Evolutionary conservation across 2,888 invertebrate genomes (phyloP).

Genomic region (Hecatera dysodea): DNA sequence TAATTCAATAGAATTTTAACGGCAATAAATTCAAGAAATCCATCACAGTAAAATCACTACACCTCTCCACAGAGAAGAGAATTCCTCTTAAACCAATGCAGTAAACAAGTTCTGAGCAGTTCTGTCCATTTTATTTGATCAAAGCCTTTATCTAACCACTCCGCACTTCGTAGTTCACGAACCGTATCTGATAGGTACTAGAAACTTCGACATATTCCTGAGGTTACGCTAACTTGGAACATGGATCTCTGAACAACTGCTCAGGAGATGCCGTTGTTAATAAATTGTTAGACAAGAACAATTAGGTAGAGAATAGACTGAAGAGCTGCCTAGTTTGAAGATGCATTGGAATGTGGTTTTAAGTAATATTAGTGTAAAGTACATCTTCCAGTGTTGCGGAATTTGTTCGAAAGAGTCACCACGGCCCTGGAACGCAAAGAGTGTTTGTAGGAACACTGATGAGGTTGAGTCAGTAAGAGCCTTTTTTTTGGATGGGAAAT

Average conservation of each 20-base stretch:
- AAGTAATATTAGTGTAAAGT: too few relatives aligned
- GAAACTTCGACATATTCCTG: conserved; percentile 54
- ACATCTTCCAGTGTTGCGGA: too few relatives aligned
- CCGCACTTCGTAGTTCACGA: conserved; percentile 18
- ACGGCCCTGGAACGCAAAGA: too few relatives aligned
- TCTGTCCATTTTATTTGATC: conserved; percentile 39
- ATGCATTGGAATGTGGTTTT: background rate
- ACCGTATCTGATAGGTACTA: conserved; percentile 31
- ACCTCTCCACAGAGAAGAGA: background rate
- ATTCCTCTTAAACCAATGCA: conserved; percentile 17
- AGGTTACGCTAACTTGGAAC: conserved; percentile 46
- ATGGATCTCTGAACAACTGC: conserved; percentile 45
- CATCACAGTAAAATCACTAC: background rate
- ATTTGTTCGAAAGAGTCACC: too few relatives aligned
- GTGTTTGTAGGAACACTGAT: too few relatives aligned
- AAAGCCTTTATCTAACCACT: conserved; percentile 38
- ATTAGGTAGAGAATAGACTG: conserved; percentile 1
- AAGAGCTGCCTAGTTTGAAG: background rate
- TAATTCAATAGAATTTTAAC: background rate
- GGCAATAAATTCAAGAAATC: background rate
- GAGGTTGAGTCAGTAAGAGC: too few relatives aligned
- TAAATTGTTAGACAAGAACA: conserved; percentile 41
- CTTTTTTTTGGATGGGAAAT: too few relatives aligned
- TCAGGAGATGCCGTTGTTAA: conserved; percentile 19
- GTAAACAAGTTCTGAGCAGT: conserved; percentile 14